Evolutionary conservation across 2,797 vertebrate genomes (phyloP).

Genomic region (Spondyliosoma cantharus): DNA sequence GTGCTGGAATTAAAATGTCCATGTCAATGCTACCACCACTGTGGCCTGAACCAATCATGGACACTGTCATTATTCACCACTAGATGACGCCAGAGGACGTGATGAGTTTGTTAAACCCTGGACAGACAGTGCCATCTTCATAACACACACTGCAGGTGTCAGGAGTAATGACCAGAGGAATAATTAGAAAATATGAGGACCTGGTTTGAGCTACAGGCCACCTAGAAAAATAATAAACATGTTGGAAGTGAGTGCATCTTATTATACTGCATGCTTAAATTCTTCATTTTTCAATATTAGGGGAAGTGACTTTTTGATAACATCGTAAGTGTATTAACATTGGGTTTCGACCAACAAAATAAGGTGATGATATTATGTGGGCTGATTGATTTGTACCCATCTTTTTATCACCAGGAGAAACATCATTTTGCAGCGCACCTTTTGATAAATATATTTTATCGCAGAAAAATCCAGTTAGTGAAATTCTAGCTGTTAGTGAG

Average conservation of each 20-base stretch:
- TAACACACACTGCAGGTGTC: conserved; percentile 1
- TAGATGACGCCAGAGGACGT: conserved; percentile 62
- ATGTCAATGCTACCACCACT: background rate
- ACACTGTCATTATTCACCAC: conserved; percentile 46
- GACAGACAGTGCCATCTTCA: background rate
- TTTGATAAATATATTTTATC: background rate
- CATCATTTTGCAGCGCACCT: background rate
- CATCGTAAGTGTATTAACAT: background rate
- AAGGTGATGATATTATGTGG: background rate
- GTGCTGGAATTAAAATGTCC: background rate
- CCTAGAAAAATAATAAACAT: background rate
- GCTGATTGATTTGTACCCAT: background rate
- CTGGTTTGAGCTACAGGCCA: background rate
- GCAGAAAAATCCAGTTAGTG: background rate
- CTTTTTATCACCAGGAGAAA: background rate
- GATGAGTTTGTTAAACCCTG: background rate
- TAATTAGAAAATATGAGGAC: background rate
- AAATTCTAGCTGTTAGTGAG: background rate
- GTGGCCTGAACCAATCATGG: background rate
- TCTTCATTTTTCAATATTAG: background rate
- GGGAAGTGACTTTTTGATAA: background rate
- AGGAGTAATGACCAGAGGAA: background rate
- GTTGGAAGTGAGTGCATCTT: background rate
- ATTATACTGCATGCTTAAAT: background rate
- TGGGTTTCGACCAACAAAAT: background rate